Base-by-base conservation (phyloP, 2,113 vertebrate genomes). In the Chionodraco myersi region DNA sequence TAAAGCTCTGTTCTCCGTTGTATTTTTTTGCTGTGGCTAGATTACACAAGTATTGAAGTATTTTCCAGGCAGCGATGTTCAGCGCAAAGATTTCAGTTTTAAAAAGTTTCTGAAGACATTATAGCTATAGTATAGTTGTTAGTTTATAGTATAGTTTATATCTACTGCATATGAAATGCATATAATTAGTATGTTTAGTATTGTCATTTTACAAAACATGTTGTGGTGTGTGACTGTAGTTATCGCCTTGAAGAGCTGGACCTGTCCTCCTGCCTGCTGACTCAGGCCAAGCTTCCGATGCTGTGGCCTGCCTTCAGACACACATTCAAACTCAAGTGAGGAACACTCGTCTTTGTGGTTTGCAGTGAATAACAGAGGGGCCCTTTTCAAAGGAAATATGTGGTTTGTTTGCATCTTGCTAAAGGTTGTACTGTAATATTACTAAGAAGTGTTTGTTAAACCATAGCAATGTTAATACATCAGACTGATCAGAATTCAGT, bases 261-360 rank as follows among this genome's bases (percentile, higher is more conserved):
- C 92, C 93, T 99, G 67, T 96, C 95, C 34, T 96, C 96, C 52
- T 99, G 98, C 88, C 95, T 97, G 80, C 93, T 99, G 7, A 96
- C 96, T 23, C 75, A 91, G 0, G 60, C 93, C 8, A 90, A 95
- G 81, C 79, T 99, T 54, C 90, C 80, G 56, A 96, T 93, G 0
- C 95, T 99, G 47, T 83, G 77, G 78, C 96, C 97, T 0, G 94
- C 98, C 77, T 94, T 99, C 62, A 93, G 94, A 72, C 96, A 96
- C 41, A 94, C 96, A 71, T 94, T 62, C 41, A 93, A 91, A 77
- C 94, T 99, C 75, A 96, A 97, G 98, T 99, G 85, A 98, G 97
- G 79, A 52, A 54, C 5, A 48, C 1, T 51, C 3, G 45, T 23
- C 13, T 68, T 21, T 80, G n/a, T 61, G 47, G 11, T 71, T 47